Evolutionary conservation across 2,113 vertebrate genomes (phyloP).

Genomic region (Zosterops hypoxanthus): DNA sequence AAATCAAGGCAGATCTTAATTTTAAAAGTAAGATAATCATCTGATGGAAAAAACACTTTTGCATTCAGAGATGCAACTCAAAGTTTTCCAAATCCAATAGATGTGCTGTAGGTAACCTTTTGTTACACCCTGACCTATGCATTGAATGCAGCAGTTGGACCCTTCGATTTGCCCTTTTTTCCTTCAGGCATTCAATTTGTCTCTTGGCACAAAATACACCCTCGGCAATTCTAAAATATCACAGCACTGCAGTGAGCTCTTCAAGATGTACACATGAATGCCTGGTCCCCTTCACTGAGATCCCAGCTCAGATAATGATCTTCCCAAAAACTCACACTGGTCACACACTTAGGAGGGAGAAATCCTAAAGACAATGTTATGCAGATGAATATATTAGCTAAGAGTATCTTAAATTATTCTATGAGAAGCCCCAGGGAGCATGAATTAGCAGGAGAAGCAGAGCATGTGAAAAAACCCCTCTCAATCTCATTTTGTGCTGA

Average conservation of each 20-base stretch:
- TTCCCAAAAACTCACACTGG: neutral
- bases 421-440: neutral
- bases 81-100: neutral
- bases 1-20: neutral
- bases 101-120: neutral
- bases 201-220: neutral
- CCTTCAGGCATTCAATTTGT: neutral
- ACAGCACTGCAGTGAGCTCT: neutral
- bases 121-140: neutral
- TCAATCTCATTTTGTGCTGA: neutral
- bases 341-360: neutral
- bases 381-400: constrained; percentile 32
- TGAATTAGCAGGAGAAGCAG: neutral
- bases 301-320: neutral
- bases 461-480: neutral
- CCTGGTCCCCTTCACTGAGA: neutral
- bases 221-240: neutral
- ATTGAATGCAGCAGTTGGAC: neutral
- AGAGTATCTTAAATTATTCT: constrained; percentile 32
- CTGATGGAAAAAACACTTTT: neutral
- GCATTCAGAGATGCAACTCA: neutral
- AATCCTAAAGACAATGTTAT: constrained; percentile 15
- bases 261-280: neutral
- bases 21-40: neutral
- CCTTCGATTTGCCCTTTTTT: neutral